Conservation (phyloP, 2,113 vertebrate genomes). For the Alethe diademata region DNA sequence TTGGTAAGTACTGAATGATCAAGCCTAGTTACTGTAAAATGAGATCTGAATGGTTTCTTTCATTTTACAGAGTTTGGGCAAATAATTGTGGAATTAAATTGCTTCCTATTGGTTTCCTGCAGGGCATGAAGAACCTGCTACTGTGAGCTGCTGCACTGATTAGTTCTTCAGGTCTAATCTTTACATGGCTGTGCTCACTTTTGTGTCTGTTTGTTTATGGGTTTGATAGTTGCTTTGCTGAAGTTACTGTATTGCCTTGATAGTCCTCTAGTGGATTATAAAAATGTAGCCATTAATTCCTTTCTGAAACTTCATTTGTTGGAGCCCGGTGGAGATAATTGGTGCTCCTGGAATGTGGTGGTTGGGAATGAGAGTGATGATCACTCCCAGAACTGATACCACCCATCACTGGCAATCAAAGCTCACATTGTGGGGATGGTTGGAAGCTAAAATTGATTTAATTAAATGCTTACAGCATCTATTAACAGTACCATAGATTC, state of each 20-base stretch:
- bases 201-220: background rate
- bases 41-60: constrained; percentile 41
- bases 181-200: constrained; percentile 3
- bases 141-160: constrained; percentile 19
- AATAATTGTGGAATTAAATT: constrained; percentile 61
- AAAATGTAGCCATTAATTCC: background rate
- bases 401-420: background rate
- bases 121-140: constrained; percentile 12
- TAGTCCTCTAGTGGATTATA: constrained; percentile 26
- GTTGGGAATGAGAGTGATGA: background rate
- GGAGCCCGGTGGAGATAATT: background rate
- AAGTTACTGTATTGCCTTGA: background rate
- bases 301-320: background rate
- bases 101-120: constrained; percentile 37
- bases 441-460: background rate
- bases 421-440: background rate
- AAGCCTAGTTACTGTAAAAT: constrained; percentile 20
- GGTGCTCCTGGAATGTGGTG: background rate
- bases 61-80: constrained; percentile 54
- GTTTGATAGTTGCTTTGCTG: background rate
- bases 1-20: constrained; percentile 35
- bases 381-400: background rate
- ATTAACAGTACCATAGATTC: background rate
- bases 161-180: constrained; percentile 25
- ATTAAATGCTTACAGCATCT: background rate